Evolutionary conservation across 2,888 invertebrate genomes (phyloP), one percentile per base, ranked within the genome.

Genomic region (Omphaloscelis lunosa): DNA sequence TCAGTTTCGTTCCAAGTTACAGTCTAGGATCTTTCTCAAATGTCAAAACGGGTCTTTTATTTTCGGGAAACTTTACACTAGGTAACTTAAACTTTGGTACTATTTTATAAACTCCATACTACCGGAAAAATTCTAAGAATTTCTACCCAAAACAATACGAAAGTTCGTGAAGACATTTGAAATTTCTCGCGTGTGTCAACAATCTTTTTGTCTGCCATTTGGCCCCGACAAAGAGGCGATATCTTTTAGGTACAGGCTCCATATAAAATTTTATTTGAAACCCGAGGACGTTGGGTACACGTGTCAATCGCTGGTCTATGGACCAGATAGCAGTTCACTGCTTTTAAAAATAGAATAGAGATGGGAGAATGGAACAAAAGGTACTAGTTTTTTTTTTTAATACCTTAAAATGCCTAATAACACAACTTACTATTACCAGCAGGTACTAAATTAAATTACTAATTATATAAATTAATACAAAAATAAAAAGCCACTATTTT

Each of bases 191-290:
- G 72, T 71, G 63, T 59, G 63, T 83, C 79, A 78, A 83, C 71
- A 83, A 86, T 86, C 59, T 74, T 86, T 79, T 86, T 53, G 78
- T 53, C 66, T 27, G 59, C 75, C 34, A 72, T 85, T 82, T 59
- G 27, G 27, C 51, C 68, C 58, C 70, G 53, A 75, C 72, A 87
- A 74, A 81, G 65, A 63, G 62, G 74, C 61, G 67, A 87, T 78
- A 77, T 79, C 72, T 71, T 80, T 75, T 72, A 80, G 61, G 74
- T 73, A 75, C 83, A 79, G 72, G 62, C 61, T 77, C 8, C 48
- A 48, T 61, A 82, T 87, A 87, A 86, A 87, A 77, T 61, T 77
- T 73, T 83, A 86, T 86, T 83, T 75, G 68, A 63, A 71, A 62
- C 71, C 59, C 72, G 75, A 75, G 62, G 80, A 66, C 70, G 9